These are phyloP conservation scores for Heliopora coerulea DNA, from an alignment of 92 coral and sea anemone genomes.

Conservation along the genomic window DNA sequence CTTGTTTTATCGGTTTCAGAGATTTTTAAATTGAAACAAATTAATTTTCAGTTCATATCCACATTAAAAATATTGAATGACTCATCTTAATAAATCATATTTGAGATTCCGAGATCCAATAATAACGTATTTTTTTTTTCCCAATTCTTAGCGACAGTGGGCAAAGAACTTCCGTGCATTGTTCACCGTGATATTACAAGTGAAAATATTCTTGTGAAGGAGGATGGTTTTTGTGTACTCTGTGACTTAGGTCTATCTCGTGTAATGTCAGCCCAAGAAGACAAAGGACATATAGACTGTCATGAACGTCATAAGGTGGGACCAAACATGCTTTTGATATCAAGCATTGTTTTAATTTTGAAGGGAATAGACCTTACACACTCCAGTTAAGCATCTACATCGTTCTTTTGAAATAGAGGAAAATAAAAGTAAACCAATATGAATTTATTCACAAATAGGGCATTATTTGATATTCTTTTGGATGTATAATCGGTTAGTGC, in stretches of 20 bases:
- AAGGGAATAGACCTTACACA: too few species aligned
- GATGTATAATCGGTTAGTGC: too few species aligned
- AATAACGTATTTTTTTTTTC: not conserved
- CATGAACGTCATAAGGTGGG: not conserved
- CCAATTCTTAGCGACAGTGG: not conserved
- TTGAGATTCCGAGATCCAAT: too few species aligned
- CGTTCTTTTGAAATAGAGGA: too few species aligned
- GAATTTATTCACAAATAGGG: too few species aligned
- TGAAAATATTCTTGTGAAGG: slow-evolving; percentile 72
- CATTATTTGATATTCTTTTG: too few species aligned
- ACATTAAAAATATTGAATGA: too few species aligned
- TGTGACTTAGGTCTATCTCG: slow-evolving; percentile 89
- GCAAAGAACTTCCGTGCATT: slow-evolving; percentile 60
- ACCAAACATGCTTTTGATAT: not conserved
- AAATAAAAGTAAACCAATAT: too few species aligned
- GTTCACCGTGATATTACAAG: slow-evolving; percentile 91
- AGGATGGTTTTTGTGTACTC: slow-evolving; percentile 77
- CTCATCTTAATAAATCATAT: not conserved
- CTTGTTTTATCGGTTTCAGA: too few species aligned
- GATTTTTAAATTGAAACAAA: too few species aligned
- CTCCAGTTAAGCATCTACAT: too few species aligned
- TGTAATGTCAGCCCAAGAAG: slow-evolving; percentile 10
- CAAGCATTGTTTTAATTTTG: not conserved
- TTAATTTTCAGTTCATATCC: too few species aligned
- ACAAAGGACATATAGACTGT: not conserved